Base-by-base conservation (phyloP, 2,797 vertebrate genomes). In the Periophthalmus magnuspinnatus region DNA sequence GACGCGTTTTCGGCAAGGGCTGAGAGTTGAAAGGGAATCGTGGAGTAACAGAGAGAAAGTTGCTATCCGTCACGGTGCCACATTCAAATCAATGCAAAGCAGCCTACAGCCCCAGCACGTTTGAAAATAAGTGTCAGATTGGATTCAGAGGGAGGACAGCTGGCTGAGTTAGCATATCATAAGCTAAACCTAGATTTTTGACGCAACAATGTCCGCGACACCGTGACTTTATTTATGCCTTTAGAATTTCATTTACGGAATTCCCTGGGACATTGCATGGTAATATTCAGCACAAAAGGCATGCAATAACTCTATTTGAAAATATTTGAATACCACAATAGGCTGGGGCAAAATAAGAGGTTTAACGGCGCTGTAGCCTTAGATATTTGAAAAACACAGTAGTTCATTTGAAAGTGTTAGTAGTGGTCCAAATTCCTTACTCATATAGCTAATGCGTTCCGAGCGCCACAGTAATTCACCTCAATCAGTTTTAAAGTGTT, bases 1-100 rank as follows among this genome's bases (percentile, higher is more conserved):
- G 21, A 71, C 74, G 84, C 70, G 66, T 76, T 78, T 84, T 77
- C 77, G 76, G 60, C 59, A 65, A 28, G 33, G 58, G 78, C 65
- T 74, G 70, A 45, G 33, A 63, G 81, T 59, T 81, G 70, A 80
- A 81, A 76, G 57, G 63, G 78, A 61, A 22, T 68, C 58, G 9
- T 2, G 50, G 76, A 69, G 63, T 81, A 70, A 74, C 21, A 7
- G 68, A 65, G 59, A 60, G 70, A 74, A 41, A 65, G 68, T 54
- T 50, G 63, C n/a, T 65, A 65, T 50, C 63, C 47, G 63, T 47
- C 45, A 50, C 28, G 32, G 45, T 52, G 63, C 36, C 48, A 41
- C 66, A 67, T 34, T 78, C 48, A 72, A 81, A 73, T 74, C 52
- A 76, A 65, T 52, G 55, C 64, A 59, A 69, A 67, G 13, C 70